Conservation (phyloP, 2,797 vertebrate genomes). For the Acridotheres tristis region DNA sequence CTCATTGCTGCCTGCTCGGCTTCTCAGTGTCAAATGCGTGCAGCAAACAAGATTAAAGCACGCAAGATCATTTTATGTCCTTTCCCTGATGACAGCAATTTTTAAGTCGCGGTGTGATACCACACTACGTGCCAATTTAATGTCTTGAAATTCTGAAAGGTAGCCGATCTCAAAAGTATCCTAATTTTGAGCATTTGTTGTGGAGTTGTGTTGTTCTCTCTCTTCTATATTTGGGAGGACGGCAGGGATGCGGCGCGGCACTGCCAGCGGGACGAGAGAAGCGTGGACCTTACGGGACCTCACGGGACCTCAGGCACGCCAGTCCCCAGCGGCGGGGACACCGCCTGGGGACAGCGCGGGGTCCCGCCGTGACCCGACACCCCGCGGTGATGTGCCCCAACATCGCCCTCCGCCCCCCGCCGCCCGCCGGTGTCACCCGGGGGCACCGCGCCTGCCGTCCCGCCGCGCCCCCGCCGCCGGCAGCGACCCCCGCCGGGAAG, state of each 20-base stretch:
- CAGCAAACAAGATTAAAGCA: neutral
- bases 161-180: rapidly evolving
- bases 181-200: too few species aligned
- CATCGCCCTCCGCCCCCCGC: neutral
- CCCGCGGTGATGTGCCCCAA: neutral
- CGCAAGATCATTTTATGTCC: rapidly evolving
- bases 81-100: rapidly evolving
- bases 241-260: neutral
- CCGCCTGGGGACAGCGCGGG: neutral
- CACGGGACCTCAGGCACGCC: neutral
- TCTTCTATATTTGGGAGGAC: rapidly evolving
- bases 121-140: neutral
- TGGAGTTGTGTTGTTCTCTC: neutral
- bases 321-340: neutral
- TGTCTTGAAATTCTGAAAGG: neutral
- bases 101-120: neutral
- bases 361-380: neutral
- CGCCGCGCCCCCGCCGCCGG: neutral
- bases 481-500: neutral
- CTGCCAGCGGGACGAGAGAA: neutral
- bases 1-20: rapidly evolving
- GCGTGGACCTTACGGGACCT: neutral
- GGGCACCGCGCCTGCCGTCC: neutral
- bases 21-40: rapidly evolving
- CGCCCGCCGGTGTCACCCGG: neutral